Conservation (phyloP, 2,888 invertebrate genomes). For the Tachystola acroxantha region DNA sequence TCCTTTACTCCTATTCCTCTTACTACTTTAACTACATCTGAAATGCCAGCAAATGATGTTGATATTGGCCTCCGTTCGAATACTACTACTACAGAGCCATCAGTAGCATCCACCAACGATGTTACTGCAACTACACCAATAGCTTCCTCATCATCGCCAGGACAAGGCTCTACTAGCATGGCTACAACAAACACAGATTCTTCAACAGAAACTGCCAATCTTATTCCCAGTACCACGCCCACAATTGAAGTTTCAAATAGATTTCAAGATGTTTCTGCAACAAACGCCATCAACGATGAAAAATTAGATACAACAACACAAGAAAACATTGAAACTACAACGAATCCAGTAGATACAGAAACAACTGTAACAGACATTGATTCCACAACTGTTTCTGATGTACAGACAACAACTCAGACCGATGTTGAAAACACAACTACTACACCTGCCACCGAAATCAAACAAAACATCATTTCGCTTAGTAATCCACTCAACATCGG, state of each 20-base stretch:
- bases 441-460: conserved; percentile 27
- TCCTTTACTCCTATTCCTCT: conserved; percentile 26
- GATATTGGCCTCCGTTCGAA: conserved; percentile 22
- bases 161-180: conserved; percentile 9
- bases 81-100: conserved; percentile 16
- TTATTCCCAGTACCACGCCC: conserved; percentile 17
- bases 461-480: conserved; percentile 29
- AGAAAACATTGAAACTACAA: conserved; percentile 28
- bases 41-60: conserved; percentile 23
- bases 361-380: conserved; percentile 27
- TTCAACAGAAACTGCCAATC: conserved; percentile 12
- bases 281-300: conserved; percentile 6
- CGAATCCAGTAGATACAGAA: conserved; percentile 27
- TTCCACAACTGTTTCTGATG: conserved; percentile 12
- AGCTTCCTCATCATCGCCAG: conserved; percentile 12
- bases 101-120: conserved; percentile 5
- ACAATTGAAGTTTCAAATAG: conserved; percentile 15
- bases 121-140: conserved; percentile 10
- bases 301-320: conserved; percentile 24
- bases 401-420: conserved; percentile 27
- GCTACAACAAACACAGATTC: conserved; percentile 12
- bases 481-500: conserved; percentile 33
- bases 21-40: conserved; percentile 20
- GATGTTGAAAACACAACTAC: conserved; percentile 28
- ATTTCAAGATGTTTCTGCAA: conserved; percentile 18